phyloP scores from a whole-genome alignment of 2,113 vertebrate genomes.

The Chaetops frenatus region DNA sequence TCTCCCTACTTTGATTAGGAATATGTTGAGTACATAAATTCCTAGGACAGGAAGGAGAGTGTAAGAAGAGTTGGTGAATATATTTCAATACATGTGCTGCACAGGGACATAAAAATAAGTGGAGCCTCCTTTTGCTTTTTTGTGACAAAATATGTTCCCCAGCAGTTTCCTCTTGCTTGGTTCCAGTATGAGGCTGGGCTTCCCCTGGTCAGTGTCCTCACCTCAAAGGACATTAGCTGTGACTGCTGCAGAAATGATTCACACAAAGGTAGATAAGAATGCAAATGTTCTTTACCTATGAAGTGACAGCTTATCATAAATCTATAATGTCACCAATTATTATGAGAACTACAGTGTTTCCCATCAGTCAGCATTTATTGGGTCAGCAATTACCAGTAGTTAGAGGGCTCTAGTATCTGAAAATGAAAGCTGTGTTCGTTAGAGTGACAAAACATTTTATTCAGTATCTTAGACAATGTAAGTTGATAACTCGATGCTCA shows the following conservation, averaged over 20 bases:
- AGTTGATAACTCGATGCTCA: not conserved
- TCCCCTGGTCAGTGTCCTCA: not conserved
- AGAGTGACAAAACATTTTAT: not conserved
- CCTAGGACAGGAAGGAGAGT: not conserved
- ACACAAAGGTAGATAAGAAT: not conserved
- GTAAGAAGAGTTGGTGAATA: not conserved
- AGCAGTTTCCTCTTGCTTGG: not conserved
- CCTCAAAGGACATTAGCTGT: not conserved
- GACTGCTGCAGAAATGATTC: not conserved
- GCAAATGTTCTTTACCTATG: not conserved
- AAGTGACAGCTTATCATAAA: not conserved
- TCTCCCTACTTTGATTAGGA: not conserved
- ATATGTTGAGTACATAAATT: not conserved
- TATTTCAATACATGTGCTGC: not conserved
- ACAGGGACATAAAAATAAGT: not conserved
- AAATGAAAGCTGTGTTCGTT: not conserved
- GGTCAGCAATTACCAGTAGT: not conserved
- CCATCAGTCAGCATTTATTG: not conserved
- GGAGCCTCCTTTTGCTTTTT: not conserved
- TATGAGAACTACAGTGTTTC: not conserved
- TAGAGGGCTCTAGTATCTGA: not conserved
- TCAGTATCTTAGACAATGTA: not conserved
- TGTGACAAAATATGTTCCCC: not conserved
- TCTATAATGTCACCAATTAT: not conserved
- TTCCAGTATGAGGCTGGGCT: not conserved